These are phyloP conservation scores for Oegoconia quadripuncta DNA, from an alignment of 2,888 invertebrate species.

Conservation along the genomic window DNA sequence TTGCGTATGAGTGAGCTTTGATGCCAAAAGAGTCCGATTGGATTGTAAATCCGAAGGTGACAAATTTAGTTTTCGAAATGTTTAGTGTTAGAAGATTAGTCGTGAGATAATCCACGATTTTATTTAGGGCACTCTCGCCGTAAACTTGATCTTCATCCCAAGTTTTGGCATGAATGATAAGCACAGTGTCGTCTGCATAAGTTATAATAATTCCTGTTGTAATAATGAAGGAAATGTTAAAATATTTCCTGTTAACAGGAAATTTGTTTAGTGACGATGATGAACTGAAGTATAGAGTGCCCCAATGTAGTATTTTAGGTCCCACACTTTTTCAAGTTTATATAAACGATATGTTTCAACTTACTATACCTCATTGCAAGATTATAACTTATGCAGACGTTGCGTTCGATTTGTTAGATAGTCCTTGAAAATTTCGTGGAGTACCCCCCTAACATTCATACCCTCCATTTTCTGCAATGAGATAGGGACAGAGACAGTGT, in stretches of 20 bases:
- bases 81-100: constrained; percentile 1
- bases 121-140: not conserved
- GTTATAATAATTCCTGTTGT: not conserved
- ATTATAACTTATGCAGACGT: not conserved
- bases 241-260: constrained; percentile 1
- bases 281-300: not conserved
- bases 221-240: not conserved
- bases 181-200: constrained; percentile 2
- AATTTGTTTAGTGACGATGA: no score
- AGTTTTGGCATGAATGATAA: not conserved
- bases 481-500: constrained; percentile 12
- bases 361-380: not conserved
- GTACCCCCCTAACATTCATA: not conserved
- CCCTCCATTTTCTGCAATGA: not conserved
- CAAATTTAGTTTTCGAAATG: not conserved
- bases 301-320: not conserved
- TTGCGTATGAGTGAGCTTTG: not conserved
- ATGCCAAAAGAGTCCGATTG: not conserved
- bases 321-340: no score
- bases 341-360: not conserved
- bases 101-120: not conserved
- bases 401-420: not conserved
- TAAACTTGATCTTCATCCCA: not conserved
- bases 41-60: not conserved
- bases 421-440: no score